phyloP scores from a whole-genome alignment of 2,113 vertebrate genomes.

The Sardina pilchardus region DNA sequence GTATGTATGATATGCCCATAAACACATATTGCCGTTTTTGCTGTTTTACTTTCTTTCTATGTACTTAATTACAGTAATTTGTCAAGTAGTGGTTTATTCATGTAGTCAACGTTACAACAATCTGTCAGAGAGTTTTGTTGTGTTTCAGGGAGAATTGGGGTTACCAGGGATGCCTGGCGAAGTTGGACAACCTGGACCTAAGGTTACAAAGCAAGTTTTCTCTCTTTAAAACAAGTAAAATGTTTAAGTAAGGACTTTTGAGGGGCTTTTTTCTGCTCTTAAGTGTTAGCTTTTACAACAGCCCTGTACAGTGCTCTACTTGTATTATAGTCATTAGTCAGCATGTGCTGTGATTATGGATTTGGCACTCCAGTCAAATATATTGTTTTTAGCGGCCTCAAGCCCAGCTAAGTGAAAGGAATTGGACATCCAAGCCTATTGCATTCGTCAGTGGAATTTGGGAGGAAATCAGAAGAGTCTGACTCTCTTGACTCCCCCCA shows the following conservation, averaged over 20 bases:
- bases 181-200: conserved; percentile 78
- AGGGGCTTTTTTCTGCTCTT: not conserved
- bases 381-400: conserved; percentile 25
- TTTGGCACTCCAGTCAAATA: conserved; percentile 33
- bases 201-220: conserved; percentile 70
- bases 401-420: conserved; percentile 36
- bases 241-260: not conserved
- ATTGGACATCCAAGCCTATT: conserved; percentile 37
- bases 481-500: conserved; percentile 50
- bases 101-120: not conserved
- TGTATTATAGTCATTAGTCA: conserved; percentile 48
- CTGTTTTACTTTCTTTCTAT: not conserved
- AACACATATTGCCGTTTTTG: not conserved
- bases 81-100: not conserved
- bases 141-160: conserved; percentile 82
- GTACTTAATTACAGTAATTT: not conserved
- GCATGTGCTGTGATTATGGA: conserved; percentile 37
- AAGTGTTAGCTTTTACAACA: not conserved
- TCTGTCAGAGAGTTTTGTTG: not conserved
- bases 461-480: conserved; percentile 52
- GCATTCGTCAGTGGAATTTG: conserved; percentile 60
- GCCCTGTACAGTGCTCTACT: conserved; percentile 21
- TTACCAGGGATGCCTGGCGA: conserved; percentile 78
- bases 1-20: not conserved
- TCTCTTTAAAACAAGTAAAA: not conserved